Percentiles rank a stretch among this genome's conserved stretches.
These are phyloP conservation scores for Phrynosoma platyrhinos DNA, from an alignment of 2,113 vertebrate species.

Conservation along the genomic window DNA sequence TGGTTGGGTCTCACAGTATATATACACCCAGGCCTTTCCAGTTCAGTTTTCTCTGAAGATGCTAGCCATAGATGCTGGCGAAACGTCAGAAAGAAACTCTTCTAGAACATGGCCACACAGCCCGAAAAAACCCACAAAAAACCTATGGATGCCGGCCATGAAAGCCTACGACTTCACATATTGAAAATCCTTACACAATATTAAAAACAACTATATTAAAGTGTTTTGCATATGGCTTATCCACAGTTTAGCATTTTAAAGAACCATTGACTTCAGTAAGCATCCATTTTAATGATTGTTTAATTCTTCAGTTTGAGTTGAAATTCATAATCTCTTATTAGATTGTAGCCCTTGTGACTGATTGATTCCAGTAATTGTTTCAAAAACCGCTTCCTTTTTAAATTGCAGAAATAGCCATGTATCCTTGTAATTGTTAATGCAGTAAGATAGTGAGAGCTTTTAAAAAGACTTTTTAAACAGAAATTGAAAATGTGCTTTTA, in stretches of 20 bases:
- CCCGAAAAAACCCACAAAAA: too few species aligned
- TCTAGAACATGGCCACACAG: too few species aligned
- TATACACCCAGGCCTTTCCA: too few species aligned
- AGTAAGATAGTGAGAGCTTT: not conserved
- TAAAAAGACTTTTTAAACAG: too few species aligned
- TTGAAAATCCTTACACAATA: not conserved
- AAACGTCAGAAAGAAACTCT: too few species aligned
- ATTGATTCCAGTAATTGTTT: not conserved
- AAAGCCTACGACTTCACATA: too few species aligned
- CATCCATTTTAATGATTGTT: not conserved
- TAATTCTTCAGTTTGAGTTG: not conserved
- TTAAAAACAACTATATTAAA: not conserved
- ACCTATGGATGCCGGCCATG: too few species aligned
- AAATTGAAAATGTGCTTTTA: not conserved
- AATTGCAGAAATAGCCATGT: not conserved
- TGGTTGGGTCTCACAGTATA: too few species aligned
- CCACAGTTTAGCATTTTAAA: constrained; percentile 7
- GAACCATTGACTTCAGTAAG: not conserved
- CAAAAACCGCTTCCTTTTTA: not conserved
- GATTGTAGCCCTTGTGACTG: not conserved
- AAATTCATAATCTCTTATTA: not conserved
- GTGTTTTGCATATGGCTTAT: not conserved
- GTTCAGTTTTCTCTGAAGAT: too few species aligned
- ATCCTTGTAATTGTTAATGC: not conserved
- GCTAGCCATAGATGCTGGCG: too few species aligned